Evolutionary conservation across 2,113 vertebrate species (phyloP).

Genomic region (Nipponia nippon): DNA sequence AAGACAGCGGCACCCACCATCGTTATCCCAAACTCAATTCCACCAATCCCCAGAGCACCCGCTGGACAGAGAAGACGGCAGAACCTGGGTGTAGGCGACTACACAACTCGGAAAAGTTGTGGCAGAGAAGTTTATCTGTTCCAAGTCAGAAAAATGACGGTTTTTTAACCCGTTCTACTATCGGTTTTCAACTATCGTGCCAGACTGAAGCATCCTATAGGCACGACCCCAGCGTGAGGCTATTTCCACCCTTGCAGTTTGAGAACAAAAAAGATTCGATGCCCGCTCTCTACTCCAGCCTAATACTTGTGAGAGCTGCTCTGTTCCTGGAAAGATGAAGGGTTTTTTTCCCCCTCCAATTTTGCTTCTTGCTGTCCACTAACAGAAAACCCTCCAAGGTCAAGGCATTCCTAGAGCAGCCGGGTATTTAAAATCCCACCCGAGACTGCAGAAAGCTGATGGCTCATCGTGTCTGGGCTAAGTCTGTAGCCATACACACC

Average conservation of each 20-base stretch:
- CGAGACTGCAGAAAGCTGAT: not conserved
- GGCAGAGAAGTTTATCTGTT: not conserved
- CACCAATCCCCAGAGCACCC: not conserved
- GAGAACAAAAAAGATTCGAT: no score
- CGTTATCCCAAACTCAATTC: not conserved
- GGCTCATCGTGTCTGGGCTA: not conserved
- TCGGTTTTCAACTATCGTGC: rapidly evolving
- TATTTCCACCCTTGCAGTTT: not conserved
- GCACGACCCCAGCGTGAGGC: rapidly evolving
- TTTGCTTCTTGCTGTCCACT: not conserved
- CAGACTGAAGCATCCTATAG: not conserved
- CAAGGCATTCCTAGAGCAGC: not conserved
- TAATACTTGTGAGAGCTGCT: not conserved
- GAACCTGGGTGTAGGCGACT: no score
- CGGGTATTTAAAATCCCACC: not conserved
- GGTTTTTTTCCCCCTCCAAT: not conserved
- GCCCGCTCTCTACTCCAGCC: not conserved
- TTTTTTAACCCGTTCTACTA: not conserved
- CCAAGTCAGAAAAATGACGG: not conserved
- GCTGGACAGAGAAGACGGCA: not conserved
- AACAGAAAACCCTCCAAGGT: no score
- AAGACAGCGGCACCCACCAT: not conserved
- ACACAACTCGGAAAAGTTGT: not conserved
- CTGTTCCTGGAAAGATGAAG: not conserved
- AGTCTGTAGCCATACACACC: not conserved